A percentile compares a stretch with the other conserved stretches of the same genome.
Conservation (phyloP, 2,797 vertebrate species). For the Chrysocyon brachyurus region DNA sequence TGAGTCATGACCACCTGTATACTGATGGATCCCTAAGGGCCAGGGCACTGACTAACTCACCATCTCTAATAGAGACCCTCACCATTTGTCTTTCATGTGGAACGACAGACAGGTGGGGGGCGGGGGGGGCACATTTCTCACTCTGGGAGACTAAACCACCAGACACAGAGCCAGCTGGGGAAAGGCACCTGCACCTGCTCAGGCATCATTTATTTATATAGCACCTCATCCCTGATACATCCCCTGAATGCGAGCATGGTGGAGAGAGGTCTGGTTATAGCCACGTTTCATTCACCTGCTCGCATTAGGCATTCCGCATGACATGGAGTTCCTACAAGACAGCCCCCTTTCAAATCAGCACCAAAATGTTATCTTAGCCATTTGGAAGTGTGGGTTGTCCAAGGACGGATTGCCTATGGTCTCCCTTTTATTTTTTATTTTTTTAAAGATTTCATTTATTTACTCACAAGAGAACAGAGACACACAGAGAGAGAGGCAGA, state of each 20-base stretch:
- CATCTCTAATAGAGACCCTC: accelerated
- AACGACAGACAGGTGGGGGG: accelerated
- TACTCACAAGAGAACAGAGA: too few relatives aligned
- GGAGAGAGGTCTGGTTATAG: background rate
- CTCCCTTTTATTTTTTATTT: too few relatives aligned
- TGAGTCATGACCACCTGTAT: background rate
- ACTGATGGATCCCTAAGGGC: accelerated
- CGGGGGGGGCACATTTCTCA: accelerated
- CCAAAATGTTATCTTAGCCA: background rate
- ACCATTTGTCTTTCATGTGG: accelerated
- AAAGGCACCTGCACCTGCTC: background rate
- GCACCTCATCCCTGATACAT: background rate
- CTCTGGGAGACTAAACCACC: background rate
- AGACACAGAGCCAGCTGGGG: background rate
- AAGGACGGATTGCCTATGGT: accelerated
- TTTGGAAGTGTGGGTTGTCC: accelerated
- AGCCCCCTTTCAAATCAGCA: background rate
- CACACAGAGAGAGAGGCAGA: too few relatives aligned
- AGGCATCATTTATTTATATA: conserved; percentile 3
- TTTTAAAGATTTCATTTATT: too few relatives aligned
- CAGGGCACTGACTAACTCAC: background rate
- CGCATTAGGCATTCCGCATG: accelerated
- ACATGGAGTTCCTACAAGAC: accelerated
- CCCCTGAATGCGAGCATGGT: accelerated
- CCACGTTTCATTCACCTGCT: accelerated